Base-by-base conservation (phyloP, 2,888 invertebrate species). In the Folsomia candida region DNA sequence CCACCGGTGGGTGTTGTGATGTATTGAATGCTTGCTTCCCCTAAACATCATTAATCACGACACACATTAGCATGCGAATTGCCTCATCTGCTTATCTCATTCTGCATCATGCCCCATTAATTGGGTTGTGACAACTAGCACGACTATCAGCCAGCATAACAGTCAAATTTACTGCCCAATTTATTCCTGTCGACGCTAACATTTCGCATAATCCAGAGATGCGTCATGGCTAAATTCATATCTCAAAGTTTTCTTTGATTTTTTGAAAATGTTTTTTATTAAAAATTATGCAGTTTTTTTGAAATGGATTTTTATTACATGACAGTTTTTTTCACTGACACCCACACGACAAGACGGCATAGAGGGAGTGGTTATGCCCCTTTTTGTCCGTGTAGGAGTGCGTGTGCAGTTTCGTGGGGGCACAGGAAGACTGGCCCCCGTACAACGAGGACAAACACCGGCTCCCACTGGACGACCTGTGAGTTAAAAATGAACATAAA, bases 351-450 rank as follows among this genome's bases (percentile, higher is more conserved):
- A 73, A 73, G 60, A 77, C 74, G 54, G 76, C 75, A 20, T 76
- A 64, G 11, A 79, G 64, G 18, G 69, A 71, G 62, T 79, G 77
- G 58, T 62, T 68, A 47, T 74, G 71, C 20, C 77, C 77, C 37
- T 65, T 67, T 58, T 71, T 72, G 64, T 76, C 76, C 59, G 69
- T 75, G 73, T 79, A 79, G 18, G 72, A 73, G 59, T 79, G 77
- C n/a, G 75, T 75, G 59, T 74, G 62, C 54, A 77, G 74, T 69
- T 79, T 79, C 9, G 75, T 74, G n/a, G 79, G 73, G 1, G 69
- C 60, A 63, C 79, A 79, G 68, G 73, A 70, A 65, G 73, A 75
- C 28, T 70, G 70, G 47, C 76, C 76, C 47, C 76, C 78, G 68
- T 72, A 71, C 25, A 75, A 67, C 11, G 71, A 69, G 9, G 75